phyloP scores from a whole-genome alignment of 2,113 vertebrate genomes.

The Cottus gobio region DNA sequence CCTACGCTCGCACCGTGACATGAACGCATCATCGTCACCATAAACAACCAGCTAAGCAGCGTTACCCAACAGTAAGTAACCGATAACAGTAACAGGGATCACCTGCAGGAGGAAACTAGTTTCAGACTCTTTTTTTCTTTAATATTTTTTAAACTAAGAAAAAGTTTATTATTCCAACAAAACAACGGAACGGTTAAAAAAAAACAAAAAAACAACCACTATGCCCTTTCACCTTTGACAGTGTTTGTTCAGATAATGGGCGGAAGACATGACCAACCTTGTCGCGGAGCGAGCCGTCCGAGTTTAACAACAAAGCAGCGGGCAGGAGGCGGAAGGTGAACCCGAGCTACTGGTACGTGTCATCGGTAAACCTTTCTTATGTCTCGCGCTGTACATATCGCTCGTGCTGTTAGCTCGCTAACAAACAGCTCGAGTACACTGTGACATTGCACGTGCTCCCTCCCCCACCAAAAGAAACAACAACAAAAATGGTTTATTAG shows the following conservation, averaged over 20 bases:
- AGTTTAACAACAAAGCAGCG: not conserved
- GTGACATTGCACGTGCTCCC: constrained; percentile 61
- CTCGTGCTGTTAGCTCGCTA: constrained; percentile 23
- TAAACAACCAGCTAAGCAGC: not conserved
- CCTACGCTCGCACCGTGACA: fast-evolving
- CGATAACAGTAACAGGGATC: not conserved
- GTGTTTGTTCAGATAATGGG: constrained; percentile 52
- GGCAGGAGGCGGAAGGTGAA: not conserved
- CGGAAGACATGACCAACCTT: constrained; percentile 46
- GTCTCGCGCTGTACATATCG: not conserved
- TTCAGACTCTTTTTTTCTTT: too few species aligned
- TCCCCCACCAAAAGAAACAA: not conserved
- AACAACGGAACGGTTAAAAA: too few species aligned
- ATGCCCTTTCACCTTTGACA: constrained; percentile 60
- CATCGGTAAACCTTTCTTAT: not conserved
- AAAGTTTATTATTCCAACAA: not conserved
- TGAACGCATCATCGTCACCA: constrained; percentile 31
- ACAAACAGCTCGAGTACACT: not conserved
- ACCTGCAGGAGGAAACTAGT: fast-evolving
- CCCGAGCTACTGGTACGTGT: constrained; percentile 26
- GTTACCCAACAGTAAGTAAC: not conserved
- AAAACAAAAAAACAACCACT: not conserved
- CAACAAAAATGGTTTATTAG: not conserved
- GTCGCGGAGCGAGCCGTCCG: constrained; percentile 31
- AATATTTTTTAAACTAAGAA: fast-evolving